These are phyloP conservation scores for Panagrolaimus sp. DNA, from an alignment of 1,140 invertebrate species.

Conservation along the genomic window DNA sequence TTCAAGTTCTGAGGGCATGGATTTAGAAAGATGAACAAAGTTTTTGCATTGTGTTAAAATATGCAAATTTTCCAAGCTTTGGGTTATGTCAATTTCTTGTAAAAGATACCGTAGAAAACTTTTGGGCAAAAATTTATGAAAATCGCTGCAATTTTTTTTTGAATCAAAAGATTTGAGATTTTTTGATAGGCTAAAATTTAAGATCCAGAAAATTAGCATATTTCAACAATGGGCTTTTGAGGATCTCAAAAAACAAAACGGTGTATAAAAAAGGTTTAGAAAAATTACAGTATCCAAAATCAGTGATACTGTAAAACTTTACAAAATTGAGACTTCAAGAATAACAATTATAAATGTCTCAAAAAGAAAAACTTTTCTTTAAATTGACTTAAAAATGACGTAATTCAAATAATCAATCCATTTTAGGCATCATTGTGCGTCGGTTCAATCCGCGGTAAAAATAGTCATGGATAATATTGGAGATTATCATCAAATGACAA, in stretches of 20 bases:
- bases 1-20: not conserved
- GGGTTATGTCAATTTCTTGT: conserved; percentile 1
- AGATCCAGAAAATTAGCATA: too few relatives aligned
- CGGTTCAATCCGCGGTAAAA: conserved; percentile 52
- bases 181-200: too few relatives aligned
- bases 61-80: not conserved
- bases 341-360: conserved; percentile 4
- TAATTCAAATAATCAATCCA: conserved; percentile 13
- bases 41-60: conserved; percentile 8
- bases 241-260: too few relatives aligned
- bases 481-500: conserved; percentile 37
- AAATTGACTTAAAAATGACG: conserved; percentile 19
- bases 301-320: too few relatives aligned
- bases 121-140: too few relatives aligned
- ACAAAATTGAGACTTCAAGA: too few relatives aligned
- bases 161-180: too few relatives aligned
- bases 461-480: conserved; percentile 59
- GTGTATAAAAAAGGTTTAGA: too few relatives aligned
- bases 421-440: conserved; percentile 50
- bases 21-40: not conserved
- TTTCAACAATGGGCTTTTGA: too few relatives aligned
- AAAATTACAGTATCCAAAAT: too few relatives aligned
- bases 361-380: not conserved
- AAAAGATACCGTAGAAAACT: too few relatives aligned
- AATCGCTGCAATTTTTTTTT: too few relatives aligned